Base-by-base conservation (phyloP, 2,797 vertebrate genomes). In the Echiichthys vipera region DNA sequence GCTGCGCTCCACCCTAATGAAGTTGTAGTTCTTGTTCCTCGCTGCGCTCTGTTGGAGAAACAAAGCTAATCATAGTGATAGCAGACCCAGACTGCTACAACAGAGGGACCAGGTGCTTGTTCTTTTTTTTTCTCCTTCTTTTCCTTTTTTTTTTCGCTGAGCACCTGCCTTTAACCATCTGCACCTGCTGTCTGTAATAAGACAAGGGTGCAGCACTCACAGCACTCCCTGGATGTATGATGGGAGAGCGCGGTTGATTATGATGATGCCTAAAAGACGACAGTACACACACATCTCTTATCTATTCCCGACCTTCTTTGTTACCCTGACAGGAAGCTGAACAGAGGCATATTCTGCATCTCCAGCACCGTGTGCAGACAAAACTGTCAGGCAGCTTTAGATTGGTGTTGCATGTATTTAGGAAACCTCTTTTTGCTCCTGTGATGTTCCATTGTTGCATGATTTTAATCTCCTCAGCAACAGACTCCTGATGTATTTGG, bases 151-250 rank as follows among this genome's bases (percentile, higher is more conserved):
- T 68, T 53, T 57, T 1, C 32, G 8, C 43, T 12, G 54, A 88
- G 86, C 91, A 92, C 89, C 92, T 92, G 91, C 84, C 85, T 91
- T 90, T 86, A 89, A 89, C 89, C 89, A 92, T 90, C 92, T 92
- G 92, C 91, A 91, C 91, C 92, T 91, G 91, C 91, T 89, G 89
- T 81, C 91, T 89, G 85, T 82, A 85, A 85, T 81, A 81, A 86
- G 87, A 87, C 85, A 20, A 70, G 73, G 81, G 80, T 78, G 84
- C 81, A 79, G 81, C 71, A 55, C 83, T 79, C 74, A 22, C 71
- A 76, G 75, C 69, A n/a, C 74, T 77, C 71, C 80, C 45, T 71
- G 76, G 71, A 73, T 71, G 71, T 75, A 25, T 39, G 71, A 75
- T 71, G 70, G 76, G 71, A 74, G 49, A 6, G 50, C 57, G n/a